Percentiles rank a stretch among this genome's conserved stretches.
phyloP scores from a whole-genome alignment of 2,113 vertebrate species.

The Campylomormyrus tamandua region DNA sequence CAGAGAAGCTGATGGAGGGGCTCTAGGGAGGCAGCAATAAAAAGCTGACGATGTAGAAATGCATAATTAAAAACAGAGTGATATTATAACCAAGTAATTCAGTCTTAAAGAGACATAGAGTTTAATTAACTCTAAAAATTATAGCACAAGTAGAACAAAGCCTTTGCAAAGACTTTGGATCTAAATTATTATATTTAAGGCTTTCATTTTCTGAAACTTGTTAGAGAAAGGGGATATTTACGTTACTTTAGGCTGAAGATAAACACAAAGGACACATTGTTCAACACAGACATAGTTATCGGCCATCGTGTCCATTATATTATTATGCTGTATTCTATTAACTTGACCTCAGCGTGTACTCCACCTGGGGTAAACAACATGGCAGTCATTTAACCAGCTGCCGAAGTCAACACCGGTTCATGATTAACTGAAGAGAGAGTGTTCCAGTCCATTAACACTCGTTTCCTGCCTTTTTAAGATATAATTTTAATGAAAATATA shows the following conservation, averaged over 20 bases:
- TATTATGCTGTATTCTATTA: not conserved
- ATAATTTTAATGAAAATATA: not conserved
- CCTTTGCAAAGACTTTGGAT: not conserved
- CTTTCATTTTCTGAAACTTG: not conserved
- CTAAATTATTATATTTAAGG: not conserved
- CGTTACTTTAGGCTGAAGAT: not conserved
- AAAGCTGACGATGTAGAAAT: not conserved
- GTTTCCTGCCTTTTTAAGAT: not conserved
- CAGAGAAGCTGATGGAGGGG: not conserved
- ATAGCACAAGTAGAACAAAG: not conserved
- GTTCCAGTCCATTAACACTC: not conserved
- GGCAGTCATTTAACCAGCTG: not conserved
- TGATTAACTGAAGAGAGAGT: constrained; percentile 9
- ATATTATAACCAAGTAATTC: not conserved
- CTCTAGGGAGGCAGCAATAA: not conserved
- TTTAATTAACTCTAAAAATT: not conserved
- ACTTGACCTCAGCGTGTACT: not conserved
- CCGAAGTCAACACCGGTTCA: not conserved
- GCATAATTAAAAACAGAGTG: not conserved
- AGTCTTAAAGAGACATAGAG: not conserved
- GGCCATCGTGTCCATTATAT: not conserved
- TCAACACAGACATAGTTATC: not conserved
- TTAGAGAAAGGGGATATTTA: not conserved
- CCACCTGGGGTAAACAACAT: not conserved
- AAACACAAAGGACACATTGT: constrained; percentile 8